Conservation (phyloP, 1,140 invertebrate genomes). For the Orius laevigatus region DNA sequence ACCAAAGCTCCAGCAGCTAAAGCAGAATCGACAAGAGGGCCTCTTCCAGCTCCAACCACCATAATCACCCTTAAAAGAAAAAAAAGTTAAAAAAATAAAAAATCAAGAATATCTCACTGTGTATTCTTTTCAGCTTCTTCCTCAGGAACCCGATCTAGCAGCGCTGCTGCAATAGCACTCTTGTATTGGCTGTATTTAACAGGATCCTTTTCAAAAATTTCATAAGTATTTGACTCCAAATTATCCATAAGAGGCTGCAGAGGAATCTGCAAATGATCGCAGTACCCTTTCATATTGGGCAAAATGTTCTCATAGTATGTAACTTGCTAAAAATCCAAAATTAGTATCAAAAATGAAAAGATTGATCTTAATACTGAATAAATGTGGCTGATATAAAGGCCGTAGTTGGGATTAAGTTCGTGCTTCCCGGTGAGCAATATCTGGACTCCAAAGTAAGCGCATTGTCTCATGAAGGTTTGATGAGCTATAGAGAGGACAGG, state of each 20-base stretch:
- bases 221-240: conserved; percentile 88
- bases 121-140: conserved; percentile 22
- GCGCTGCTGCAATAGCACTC: conserved; percentile 58
- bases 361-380: too few species aligned
- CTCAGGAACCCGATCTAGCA: conserved; percentile 36
- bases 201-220: conserved; percentile 97
- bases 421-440: conserved; percentile 64
- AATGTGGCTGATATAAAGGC: too few species aligned
- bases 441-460: conserved; percentile 41
- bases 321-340: too few species aligned
- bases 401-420: too few species aligned
- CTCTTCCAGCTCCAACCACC: conserved; percentile 89
- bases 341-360: too few species aligned
- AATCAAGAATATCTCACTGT: too few species aligned
- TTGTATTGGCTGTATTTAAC: conserved; percentile 92
- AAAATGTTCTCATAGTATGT: too few species aligned
- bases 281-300: too few species aligned
- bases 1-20: conserved; percentile 61
- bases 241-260: conserved; percentile 91
- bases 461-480: conserved; percentile 53
- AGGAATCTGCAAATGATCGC: conserved; percentile 73
- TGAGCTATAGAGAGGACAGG: conserved; percentile 76
- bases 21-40: conserved; percentile 74
- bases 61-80: conserved; percentile 53
- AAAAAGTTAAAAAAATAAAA: too few species aligned